These are phyloP conservation scores for Salticus scenicus DNA, from an alignment of 2,888 invertebrate genomes.

Conservation along the genomic window DNA sequence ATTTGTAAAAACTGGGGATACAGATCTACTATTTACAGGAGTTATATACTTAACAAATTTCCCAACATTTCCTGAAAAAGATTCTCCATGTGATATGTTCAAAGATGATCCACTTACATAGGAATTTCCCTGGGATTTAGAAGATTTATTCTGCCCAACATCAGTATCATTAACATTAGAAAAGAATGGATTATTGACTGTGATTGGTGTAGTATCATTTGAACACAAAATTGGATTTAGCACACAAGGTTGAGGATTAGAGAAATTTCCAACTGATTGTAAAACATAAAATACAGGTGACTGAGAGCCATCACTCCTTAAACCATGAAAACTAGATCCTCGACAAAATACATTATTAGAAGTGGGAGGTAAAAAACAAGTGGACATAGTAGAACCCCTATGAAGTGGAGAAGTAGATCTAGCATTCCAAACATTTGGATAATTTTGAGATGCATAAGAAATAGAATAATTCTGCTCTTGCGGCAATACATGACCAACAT, in stretches of 20 bases:
- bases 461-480: slow-evolving; percentile 38
- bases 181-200: slow-evolving; percentile 8
- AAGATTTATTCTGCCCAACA: not conserved
- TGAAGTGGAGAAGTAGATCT: slow-evolving; percentile 62
- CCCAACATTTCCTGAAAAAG: not conserved
- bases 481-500: slow-evolving; percentile 23
- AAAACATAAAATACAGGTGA: slow-evolving; percentile 52
- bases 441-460: slow-evolving; percentile 41
- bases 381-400: slow-evolving; percentile 35
- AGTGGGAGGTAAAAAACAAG: slow-evolving; percentile 15
- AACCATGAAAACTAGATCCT: slow-evolving; percentile 43
- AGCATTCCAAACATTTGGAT: slow-evolving; percentile 49
- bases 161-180: not conserved
- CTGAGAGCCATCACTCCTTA: slow-evolving; percentile 45
- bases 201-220: not conserved
- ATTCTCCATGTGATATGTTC: slow-evolving; percentile 10
- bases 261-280: slow-evolving; percentile 36
- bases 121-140: slow-evolving; percentile 15
- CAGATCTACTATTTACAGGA: slow-evolving; percentile 48
- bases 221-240: slow-evolving; percentile 27
- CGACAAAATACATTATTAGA: slow-evolving; percentile 10
- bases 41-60: slow-evolving; percentile 44
- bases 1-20: slow-evolving; percentile 39
- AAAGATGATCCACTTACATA: slow-evolving; percentile 4
- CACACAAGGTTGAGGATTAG: slow-evolving; percentile 15